Evolutionary conservation across 1,140 invertebrate genomes (phyloP).

Genomic region (Neotoxoptera formosana): DNA sequence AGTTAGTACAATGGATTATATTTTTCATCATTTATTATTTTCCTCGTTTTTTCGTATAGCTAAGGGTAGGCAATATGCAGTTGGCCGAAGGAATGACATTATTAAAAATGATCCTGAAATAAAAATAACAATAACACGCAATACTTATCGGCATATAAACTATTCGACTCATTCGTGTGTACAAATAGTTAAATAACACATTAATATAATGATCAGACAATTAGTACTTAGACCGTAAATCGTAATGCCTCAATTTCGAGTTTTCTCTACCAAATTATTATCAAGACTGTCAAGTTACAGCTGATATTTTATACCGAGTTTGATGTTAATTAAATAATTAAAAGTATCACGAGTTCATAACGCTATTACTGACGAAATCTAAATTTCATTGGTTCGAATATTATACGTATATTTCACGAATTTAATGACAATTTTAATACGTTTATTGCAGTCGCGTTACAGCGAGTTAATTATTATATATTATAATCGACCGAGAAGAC

Average conservation of each 20-base stretch:
- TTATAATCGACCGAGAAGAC: neutral
- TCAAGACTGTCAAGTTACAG: too few species aligned
- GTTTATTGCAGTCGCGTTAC: neutral
- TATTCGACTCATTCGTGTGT: neutral
- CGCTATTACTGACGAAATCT: neutral
- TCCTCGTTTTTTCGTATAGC: neutral
- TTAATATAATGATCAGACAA: neutral
- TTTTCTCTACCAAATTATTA: too few species aligned
- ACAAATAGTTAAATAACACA: neutral
- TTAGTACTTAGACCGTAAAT: neutral
- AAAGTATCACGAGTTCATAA: neutral
- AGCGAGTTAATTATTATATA: neutral
- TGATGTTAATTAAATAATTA: neutral
- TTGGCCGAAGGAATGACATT: neutral
- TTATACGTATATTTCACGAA: neutral
- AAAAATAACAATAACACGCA: neutral
- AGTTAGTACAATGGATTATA: neutral
- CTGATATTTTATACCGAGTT: neutral
- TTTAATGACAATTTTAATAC: neutral
- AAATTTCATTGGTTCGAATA: neutral
- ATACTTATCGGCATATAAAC: neutral
- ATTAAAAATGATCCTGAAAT: neutral
- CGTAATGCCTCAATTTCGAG: neutral
- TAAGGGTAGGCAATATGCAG: neutral
- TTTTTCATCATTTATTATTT: neutral